Base-by-base conservation (phyloP, 2,888 invertebrate genomes). In the Morpho achilles region DNA sequence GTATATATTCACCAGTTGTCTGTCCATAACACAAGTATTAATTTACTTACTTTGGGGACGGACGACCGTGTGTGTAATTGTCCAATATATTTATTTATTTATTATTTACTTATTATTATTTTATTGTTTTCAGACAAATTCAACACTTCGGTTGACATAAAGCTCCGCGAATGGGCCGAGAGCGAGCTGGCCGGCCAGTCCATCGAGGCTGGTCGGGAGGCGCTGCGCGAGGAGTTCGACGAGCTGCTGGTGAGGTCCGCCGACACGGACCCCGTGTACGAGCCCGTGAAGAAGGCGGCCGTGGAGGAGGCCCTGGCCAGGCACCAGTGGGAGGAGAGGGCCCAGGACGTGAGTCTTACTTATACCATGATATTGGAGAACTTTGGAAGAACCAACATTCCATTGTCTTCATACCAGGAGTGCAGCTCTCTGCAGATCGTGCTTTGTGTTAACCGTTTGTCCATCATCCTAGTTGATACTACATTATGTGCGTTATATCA, bases 121-220 rank as follows among this genome's bases (percentile, higher is more conserved):
- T 32, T 32, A 32, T 32, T 32, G 32, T 32, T 32, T 32, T 2
- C 75, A 95, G 96, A 95, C 76, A 95, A 95, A 47, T 96, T 96
- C 80, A 96, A 96, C 81, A 96, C 96, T 0, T 93, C 95, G 46
- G 95, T 96, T 22, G 99, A 99, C 81, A 99, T 99, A 64, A 97
- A 97, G 79, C 91, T 99, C 9, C 95, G 97, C 63, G 96, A 98
- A 72, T 99, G 99, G 99, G 97, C 98, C 0, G 98, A 99, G 74
- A 93, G 95, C 62, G 95, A 95, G 53, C 90, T 99, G 56, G 98
- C 99, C 0, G 91, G 93, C 0, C 95, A 95, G 77, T 87, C 89
- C 0, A 75, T 91, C 3, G 69, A 73, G 8, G 87, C 91, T 0
- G 93, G 94, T 0, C 96, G 97, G 93, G 96, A 97, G 75, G 96